Evolutionary conservation across 35 echinoderm and acorn worm species (phyloP), one percentile per base, ranked within the genome.

Genomic region (Apostichopus japonicus): DNA sequence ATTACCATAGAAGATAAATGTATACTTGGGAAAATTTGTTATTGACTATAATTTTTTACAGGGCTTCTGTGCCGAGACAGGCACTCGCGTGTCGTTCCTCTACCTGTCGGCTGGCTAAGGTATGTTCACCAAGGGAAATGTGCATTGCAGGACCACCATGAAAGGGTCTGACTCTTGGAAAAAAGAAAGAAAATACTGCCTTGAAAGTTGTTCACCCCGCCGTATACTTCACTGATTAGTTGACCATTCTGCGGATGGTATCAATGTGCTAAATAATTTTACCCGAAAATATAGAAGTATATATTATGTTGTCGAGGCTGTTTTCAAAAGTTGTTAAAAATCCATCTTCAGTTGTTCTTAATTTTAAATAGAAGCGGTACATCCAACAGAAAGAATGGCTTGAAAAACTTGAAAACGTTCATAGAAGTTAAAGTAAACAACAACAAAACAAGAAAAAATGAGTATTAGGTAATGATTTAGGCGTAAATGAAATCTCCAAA

Each of bases 121-220:
- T 83, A 83, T 83, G 51, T 33, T 54, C 79, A 83, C 79, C 79
- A 83, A 83, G 79, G 79, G 79, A 83, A 55, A 24, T n/a, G 79
- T n/a, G n/a, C 79, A 83, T 83, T 44, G 2, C 54, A 52, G 79
- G 79, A 83, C 79, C 79, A 83, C 79, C 79, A 83, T 83, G 79
- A 83, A 83, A 53, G 54, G 51, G 15, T 54, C 19, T 67, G 63
- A 67, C 63, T 67, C 19, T 44, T 11, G 63, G 8, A 10, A 10
- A 67, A 67, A 67, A 67, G 19, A 67, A 5, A 67, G 63, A 67
- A 67, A 83, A 83, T 55, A 55, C 24, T 44, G 24, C 54, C 54
- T 54, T 53, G 24, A 83, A 55, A 54, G 79, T 83, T 83, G 79
- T 83, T 83, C 33, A 83, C 79, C 79, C 79, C 54, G 10, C 17